A percentile compares a stretch with the other conserved stretches of the same genome.
These are phyloP conservation scores for Zoanthus sansibaricus DNA, from an alignment of 92 coral and sea anemone genomes.

Conservation along the genomic window DNA sequence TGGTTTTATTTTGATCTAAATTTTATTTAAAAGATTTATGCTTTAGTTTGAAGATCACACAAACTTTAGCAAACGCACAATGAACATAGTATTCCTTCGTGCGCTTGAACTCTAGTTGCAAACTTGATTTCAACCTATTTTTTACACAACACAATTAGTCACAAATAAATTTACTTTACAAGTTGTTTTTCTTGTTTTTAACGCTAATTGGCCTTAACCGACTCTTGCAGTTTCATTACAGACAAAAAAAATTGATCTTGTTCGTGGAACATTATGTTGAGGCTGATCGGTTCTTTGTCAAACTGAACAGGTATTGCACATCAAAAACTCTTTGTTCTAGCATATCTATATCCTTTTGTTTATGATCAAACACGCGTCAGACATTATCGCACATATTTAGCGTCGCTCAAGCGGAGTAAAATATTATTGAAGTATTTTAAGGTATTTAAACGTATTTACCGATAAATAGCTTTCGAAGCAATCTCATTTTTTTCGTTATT, in stretches of 20 bases:
- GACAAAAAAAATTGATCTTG: constrained; percentile 1
- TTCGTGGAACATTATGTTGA: constrained; percentile 2
- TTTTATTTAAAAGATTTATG: too few species aligned
- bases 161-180: background rate
- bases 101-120: background rate
- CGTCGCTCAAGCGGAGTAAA: constrained; percentile 21
- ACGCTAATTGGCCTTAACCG: constrained; percentile 31
- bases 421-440: background rate
- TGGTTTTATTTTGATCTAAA: too few species aligned
- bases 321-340: constrained; percentile 21
- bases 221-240: background rate
- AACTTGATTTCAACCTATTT: constrained; percentile 8
- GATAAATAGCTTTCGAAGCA: background rate
- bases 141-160: background rate
- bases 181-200: background rate
- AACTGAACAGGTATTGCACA: background rate
- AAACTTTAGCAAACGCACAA: background rate
- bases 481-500: background rate
- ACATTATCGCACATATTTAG: background rate
- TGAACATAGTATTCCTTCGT: background rate
- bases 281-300: constrained; percentile 24
- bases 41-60: background rate
- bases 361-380: constrained; percentile 36
- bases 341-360: constrained; percentile 8
- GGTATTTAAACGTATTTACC: constrained; percentile 5